Percentiles rank a stretch among this genome's conserved stretches.
Conservation (phyloP, 1,140 invertebrate genomes). For the Ips typographus region DNA sequence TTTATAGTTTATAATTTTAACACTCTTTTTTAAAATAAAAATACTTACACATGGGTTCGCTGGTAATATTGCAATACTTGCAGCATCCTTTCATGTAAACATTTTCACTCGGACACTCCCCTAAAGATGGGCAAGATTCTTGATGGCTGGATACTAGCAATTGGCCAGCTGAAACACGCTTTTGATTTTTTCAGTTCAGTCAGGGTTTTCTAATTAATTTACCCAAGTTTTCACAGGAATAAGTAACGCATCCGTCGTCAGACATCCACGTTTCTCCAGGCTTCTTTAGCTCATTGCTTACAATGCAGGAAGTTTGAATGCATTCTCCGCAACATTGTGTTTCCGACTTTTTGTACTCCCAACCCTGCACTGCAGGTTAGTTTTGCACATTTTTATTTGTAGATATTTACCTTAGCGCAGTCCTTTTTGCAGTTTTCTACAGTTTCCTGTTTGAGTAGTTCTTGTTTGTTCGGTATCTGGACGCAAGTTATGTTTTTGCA, state of each 20-base stretch:
- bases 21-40: constrained; percentile 3
- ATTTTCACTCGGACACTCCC: constrained; percentile 58
- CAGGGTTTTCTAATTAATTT: neutral
- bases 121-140: constrained; percentile 63
- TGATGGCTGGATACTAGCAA: constrained; percentile 58
- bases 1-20: neutral
- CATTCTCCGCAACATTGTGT: constrained; percentile 72
- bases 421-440: constrained; percentile 57
- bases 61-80: constrained; percentile 60
- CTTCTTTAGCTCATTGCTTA: constrained; percentile 58
- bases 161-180: constrained; percentile 47
- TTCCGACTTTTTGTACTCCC: constrained; percentile 56
- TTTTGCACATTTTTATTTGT: neutral
- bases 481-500: constrained; percentile 64
- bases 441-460: constrained; percentile 55
- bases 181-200: neutral
- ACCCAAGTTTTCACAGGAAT: constrained; percentile 55
- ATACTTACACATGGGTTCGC: constrained; percentile 52
- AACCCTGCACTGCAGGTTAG: constrained; percentile 52
- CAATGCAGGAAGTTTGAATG: constrained; percentile 63
- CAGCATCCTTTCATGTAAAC: constrained; percentile 67
- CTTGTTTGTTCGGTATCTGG: constrained; percentile 52
- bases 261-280: constrained; percentile 62
- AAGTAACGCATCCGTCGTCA: constrained; percentile 67
- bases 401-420: constrained; percentile 51